Conservation (phyloP, 2,888 invertebrate species). For the Ochlodes sylvanus region DNA sequence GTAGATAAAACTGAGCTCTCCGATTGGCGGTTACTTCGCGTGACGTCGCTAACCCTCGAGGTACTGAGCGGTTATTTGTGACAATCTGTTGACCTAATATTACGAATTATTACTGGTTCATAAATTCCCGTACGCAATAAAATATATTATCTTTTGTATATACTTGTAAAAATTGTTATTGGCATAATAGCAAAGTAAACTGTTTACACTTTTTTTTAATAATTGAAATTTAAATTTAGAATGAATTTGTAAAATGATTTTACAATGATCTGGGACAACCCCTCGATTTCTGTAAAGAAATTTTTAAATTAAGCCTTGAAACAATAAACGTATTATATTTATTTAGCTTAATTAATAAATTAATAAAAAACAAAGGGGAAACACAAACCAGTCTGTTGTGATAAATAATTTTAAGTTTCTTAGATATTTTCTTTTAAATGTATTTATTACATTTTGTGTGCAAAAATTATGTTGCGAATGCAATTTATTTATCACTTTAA, state of each 20-base stretch:
- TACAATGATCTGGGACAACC: slow-evolving; percentile 16
- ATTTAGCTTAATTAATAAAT: slow-evolving; percentile 62
- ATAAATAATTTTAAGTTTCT: slow-evolving; percentile 76
- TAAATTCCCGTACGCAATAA: slow-evolving; percentile 30
- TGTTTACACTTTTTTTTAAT: background rate
- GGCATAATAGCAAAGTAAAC: slow-evolving; percentile 4
- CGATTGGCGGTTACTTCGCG: slow-evolving; percentile 27
- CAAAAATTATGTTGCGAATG: slow-evolving; percentile 60
- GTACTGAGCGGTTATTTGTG: slow-evolving; percentile 24
- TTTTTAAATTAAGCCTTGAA: slow-evolving; percentile 74
- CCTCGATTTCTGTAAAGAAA: slow-evolving; percentile 19
- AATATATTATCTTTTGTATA: slow-evolving; percentile 21
- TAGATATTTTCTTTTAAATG: slow-evolving; percentile 60
- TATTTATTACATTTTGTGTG: slow-evolving; percentile 58
- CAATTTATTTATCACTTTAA: slow-evolving; percentile 54
- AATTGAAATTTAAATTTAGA: slow-evolving; percentile 8
- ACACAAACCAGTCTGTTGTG: slow-evolving; percentile 80
- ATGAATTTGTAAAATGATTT: slow-evolving; percentile 4
- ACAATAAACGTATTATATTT: slow-evolving; percentile 60
- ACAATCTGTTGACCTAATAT: slow-evolving; percentile 38
- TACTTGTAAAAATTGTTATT: slow-evolving; percentile 7
- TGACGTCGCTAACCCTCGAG: slow-evolving; percentile 35
- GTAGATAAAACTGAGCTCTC: slow-evolving; percentile 2
- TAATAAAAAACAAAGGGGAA: slow-evolving; percentile 57
- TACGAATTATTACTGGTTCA: slow-evolving; percentile 37